A percentile compares a stretch with the other conserved stretches of the same genome.
phyloP scores from a whole-genome alignment of 2,113 vertebrate genomes.

The Strix aluco region DNA sequence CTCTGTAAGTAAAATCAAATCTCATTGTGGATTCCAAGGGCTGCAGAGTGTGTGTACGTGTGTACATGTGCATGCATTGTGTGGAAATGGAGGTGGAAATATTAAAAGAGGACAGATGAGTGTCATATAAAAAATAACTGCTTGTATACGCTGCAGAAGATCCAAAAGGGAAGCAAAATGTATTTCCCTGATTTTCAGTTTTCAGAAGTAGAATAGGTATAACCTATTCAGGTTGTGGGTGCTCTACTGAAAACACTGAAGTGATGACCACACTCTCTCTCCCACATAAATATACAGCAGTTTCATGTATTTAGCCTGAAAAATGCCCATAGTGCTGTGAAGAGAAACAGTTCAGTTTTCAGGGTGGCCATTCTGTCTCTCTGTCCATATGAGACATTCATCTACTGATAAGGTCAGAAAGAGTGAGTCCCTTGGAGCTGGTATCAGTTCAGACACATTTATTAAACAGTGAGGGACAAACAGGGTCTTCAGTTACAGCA shows the following conservation, averaged over 20 bases:
- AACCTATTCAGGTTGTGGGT: neutral
- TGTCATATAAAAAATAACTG: constrained; percentile 2
- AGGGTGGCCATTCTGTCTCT: neutral
- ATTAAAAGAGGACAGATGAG: neutral
- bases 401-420: neutral
- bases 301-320: neutral
- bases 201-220: neutral
- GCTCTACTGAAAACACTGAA: neutral
- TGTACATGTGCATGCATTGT: neutral
- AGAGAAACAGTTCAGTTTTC: neutral
- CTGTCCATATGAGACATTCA: neutral
- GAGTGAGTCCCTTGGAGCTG: neutral
- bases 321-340: neutral
- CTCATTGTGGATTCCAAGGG: neutral
- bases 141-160: neutral
- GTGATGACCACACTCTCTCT: neutral
- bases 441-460: neutral
- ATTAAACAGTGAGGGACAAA: neutral
- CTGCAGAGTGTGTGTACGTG: neutral
- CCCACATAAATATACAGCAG: neutral
- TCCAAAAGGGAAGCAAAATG: neutral
- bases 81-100: neutral
- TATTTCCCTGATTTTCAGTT: neutral
- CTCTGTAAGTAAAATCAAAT: constrained; percentile 40
- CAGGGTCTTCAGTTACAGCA: neutral